Conservation (phyloP, 2,888 invertebrate genomes). For the Ophion costatus region DNA sequence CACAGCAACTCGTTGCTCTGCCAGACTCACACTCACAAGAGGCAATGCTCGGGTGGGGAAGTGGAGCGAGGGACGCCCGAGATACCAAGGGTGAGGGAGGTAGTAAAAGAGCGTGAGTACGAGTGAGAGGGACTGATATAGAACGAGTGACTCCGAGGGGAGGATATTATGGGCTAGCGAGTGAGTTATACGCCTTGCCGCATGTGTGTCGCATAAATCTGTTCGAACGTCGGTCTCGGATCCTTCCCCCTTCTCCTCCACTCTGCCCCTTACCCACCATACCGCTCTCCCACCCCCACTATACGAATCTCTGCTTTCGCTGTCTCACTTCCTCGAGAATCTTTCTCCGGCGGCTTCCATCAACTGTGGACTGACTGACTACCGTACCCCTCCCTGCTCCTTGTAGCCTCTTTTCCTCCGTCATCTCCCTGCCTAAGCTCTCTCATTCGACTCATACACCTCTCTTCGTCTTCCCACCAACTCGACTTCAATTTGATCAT, state of each 20-base stretch:
- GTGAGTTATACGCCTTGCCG: conserved; percentile 83
- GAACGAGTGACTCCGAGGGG: conserved; percentile 72
- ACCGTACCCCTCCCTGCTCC: conserved; percentile 50
- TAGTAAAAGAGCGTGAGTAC: conserved; percentile 74
- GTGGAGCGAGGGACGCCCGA: conserved; percentile 82
- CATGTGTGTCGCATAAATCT: conserved; percentile 84
- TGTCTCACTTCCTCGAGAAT: conserved; percentile 46
- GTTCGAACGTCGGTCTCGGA: conserved; percentile 79
- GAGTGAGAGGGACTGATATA: conserved; percentile 83
- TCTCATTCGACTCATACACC: conserved; percentile 45
- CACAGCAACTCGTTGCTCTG: conserved; percentile 65
- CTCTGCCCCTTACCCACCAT: conserved; percentile 8
- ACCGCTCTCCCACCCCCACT: conserved; percentile 6
- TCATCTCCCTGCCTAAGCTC: conserved; percentile 48
- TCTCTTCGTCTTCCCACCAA: conserved; percentile 40
- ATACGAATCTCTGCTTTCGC: conserved; percentile 52
- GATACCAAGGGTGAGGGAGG: conserved; percentile 72
- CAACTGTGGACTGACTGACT: conserved; percentile 71
- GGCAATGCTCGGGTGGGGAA: conserved; percentile 68
- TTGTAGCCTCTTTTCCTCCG: conserved; percentile 32
- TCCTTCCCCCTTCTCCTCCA: conserved; percentile 65
- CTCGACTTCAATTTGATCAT: conserved; percentile 41
- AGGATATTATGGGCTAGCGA: conserved; percentile 82
- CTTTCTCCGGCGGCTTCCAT: conserved; percentile 54
- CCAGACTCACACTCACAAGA: conserved; percentile 72